Conservation (phyloP, 2,113 vertebrate species). For the Lophura nycthemera region DNA sequence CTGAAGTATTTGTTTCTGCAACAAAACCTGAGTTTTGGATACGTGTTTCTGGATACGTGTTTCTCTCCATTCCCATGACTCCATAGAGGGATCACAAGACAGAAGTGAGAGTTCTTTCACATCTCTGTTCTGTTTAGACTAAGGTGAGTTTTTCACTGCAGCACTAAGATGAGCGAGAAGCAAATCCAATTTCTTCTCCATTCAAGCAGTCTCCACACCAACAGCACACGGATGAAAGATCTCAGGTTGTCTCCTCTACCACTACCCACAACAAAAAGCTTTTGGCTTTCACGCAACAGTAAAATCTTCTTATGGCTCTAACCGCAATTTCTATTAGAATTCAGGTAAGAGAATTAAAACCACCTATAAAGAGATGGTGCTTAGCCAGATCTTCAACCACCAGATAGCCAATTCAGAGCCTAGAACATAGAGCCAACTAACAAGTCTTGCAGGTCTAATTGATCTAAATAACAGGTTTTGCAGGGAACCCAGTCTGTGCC, state of each 20-base stretch:
- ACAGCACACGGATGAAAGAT: not conserved
- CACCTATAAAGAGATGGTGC: not conserved
- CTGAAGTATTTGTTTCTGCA: not conserved
- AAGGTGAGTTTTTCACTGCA: not conserved
- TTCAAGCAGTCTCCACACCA: not conserved
- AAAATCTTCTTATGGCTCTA: not conserved
- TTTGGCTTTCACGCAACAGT: not conserved
- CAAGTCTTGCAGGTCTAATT: not conserved
- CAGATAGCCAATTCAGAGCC: not conserved
- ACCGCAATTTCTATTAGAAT: not conserved
- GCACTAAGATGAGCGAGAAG: not conserved
- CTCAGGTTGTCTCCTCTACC: not conserved
- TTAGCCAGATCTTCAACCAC: not conserved
- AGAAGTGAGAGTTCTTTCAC: not conserved
- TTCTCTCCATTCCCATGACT: not conserved
- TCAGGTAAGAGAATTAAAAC: not conserved
- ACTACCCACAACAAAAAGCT: not conserved
- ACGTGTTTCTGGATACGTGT: not conserved
- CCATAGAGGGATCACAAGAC: not conserved
- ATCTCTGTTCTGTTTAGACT: not conserved
- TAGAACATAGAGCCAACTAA: not conserved
- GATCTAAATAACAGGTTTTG: not conserved
- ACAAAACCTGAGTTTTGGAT: not conserved
- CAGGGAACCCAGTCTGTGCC: not conserved
- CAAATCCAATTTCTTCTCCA: not conserved